Evolutionary conservation across 2,888 invertebrate species (phyloP).

Genomic region (Trisateles emortualis): DNA sequence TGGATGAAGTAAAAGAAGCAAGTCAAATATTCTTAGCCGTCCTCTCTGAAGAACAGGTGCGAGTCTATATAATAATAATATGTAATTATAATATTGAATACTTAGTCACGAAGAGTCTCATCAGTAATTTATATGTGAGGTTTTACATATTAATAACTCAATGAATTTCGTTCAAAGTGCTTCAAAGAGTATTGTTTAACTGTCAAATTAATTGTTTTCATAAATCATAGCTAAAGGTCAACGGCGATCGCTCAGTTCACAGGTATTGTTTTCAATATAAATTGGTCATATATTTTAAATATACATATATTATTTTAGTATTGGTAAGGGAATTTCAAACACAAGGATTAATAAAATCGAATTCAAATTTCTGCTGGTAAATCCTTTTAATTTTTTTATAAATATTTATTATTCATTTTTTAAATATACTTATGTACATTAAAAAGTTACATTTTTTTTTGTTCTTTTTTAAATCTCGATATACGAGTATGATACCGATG

Average conservation of each 20-base stretch:
- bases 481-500: no score
- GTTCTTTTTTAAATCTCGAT: no score
- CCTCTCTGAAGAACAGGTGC: no score
- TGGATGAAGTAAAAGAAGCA: no score
- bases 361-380: slow-evolving; percentile 1
- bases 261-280: slow-evolving; percentile 1
- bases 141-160: background rate
- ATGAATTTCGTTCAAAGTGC: background rate
- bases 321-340: slow-evolving; percentile 1
- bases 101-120: no score
- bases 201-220: slow-evolving; percentile 8
- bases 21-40: no score
- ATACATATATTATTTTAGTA: slow-evolving; percentile 2
- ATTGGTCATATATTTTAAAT: background rate
- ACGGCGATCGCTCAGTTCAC: background rate
- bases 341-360: slow-evolving; percentile 3
- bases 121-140: no score
- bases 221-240: slow-evolving; percentile 5
- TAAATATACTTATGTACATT: background rate
- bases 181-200: background rate
- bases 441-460: background rate
- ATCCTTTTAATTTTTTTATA: background rate
- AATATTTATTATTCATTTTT: background rate
- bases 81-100: no score
- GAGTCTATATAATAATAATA: no score